Conservation (phyloP, 2,113 vertebrate genomes). For the Toxostoma redivivum region DNA sequence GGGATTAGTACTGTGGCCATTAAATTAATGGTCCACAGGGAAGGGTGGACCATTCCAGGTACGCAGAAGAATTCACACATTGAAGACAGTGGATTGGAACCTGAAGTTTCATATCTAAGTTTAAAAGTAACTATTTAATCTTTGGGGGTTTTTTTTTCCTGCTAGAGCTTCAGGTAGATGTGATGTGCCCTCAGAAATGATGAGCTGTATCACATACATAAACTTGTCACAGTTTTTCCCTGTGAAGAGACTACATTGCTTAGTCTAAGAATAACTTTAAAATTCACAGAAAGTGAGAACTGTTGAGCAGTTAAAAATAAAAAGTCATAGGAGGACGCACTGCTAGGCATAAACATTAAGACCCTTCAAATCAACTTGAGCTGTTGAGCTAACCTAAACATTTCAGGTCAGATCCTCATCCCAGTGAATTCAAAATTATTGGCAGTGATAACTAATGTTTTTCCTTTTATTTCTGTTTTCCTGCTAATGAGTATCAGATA, state of each 20-base stretch:
- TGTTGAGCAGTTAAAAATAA: constrained; percentile 48
- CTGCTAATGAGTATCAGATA: constrained; percentile 57
- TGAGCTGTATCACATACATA: neutral
- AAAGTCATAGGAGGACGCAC: constrained; percentile 36
- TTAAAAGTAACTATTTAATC: neutral
- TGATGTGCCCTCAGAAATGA: neutral
- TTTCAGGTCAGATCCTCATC: constrained; percentile 8
- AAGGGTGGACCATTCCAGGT: neutral
- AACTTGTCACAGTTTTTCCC: constrained; percentile 33
- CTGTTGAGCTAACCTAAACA: constrained; percentile 31
- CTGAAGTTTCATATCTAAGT: neutral
- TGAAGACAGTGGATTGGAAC: neutral
- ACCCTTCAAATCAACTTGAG: constrained; percentile 26
- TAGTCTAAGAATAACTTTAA: constrained; percentile 51
- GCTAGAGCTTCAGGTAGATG: constrained; percentile 5
- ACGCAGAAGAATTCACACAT: neutral
- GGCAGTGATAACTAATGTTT: constrained; percentile 25
- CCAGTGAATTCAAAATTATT: constrained; percentile 13
- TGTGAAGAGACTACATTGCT: constrained; percentile 25
- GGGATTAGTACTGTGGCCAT: neutral
- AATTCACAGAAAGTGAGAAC: constrained; percentile 57
- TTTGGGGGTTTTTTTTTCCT: neutral
- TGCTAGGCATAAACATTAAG: constrained; percentile 29
- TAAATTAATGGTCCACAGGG: neutral
- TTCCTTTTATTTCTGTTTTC: constrained; percentile 46